These are phyloP conservation scores for Oreohelix idahoensis DNA, from an alignment of 1,140 invertebrate genomes.

Conservation along the genomic window DNA sequence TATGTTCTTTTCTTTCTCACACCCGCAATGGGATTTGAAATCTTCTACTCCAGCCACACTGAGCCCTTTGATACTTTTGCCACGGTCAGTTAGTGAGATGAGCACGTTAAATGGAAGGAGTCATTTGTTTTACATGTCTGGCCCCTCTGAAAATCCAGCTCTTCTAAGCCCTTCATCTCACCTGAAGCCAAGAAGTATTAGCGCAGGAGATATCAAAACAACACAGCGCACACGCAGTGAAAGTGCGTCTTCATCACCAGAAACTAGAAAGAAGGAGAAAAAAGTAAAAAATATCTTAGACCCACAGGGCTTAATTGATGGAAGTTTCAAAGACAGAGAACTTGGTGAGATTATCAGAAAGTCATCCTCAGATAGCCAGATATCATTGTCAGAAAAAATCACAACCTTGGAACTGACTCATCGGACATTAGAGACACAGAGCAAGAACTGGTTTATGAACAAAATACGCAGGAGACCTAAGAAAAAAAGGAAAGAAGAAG, in stretches of 20 bases:
- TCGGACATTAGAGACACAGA: not conserved
- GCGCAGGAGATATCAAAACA: slow-evolving; percentile 19
- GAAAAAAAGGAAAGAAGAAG: slow-evolving; percentile 21
- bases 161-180: not conserved
- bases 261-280: not conserved
- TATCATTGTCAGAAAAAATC: not conserved
- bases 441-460: slow-evolving; percentile 23
- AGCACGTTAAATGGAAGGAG: not conserved
- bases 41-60: not conserved
- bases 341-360: slow-evolving; percentile 1
- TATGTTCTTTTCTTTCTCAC: not conserved
- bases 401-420: not conserved
- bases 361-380: slow-evolving; percentile 32
- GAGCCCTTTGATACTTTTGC: not conserved
- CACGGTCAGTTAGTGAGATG: slow-evolving; percentile 32
- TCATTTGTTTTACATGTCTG: not conserved
- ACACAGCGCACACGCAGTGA: not conserved
- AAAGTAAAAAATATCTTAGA: not conserved
- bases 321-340: not conserved
- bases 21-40: not conserved
- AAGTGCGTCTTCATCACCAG: not conserved
- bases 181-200: slow-evolving; percentile 30
- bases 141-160: slow-evolving; percentile 5
- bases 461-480: slow-evolving; percentile 20
- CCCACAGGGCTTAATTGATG: not conserved